Evolutionary conservation across 2,113 vertebrate genomes (phyloP), one percentile per base, ranked within the genome.

Genomic region (Syngnathus floridae): DNA sequence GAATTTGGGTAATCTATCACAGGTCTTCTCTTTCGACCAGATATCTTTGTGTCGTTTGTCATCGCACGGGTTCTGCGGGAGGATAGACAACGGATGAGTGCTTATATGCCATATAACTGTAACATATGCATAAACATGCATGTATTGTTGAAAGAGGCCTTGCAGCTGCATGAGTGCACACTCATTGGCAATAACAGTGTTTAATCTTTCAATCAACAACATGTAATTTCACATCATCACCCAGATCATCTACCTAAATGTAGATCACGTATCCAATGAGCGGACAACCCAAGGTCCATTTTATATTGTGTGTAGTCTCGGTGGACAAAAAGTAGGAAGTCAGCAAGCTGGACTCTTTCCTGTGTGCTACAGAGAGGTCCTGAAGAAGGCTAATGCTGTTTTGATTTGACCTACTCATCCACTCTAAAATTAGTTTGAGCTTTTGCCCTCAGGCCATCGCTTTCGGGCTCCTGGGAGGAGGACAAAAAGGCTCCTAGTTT

Each of bases 21-120:
- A 99, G 48, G 95, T 95, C 92, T 98, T 99, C 84, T 99, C 95
- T 89, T 97, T 98, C 52, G 96, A 98, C 96, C 96, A 99, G 81
- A 98, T 99, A 89, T 99, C 96, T 91, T 95, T 95, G 81, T 99
- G 96, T 48, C 95, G 91, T 84, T 95, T 99, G 84, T 99, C 96
- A 87, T 98, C 95, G 74, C 95, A 99, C 4, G 95, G 95, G 59
- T 97, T 99, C 96, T 98, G 65, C 52, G 66, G 10, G 67, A 80
- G 68, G 64, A 76, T 4, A 77, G 4, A 74, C 19, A 37, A 10
- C 58, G 38, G 11, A 60, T 60, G 19, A 41, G 2, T 11, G 37
- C 19, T 37, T 12, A 56, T 26, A 62, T 62, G 19, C 5, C 38
- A 6, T 40, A 4, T 4, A 57, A 57, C 14, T 26, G 26, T 56